A percentile compares a stretch with the other conserved stretches of the same genome.
Evolutionary conservation across 2,113 vertebrate species (phyloP).

Genomic region (Pyxicephalus adspersus): DNA sequence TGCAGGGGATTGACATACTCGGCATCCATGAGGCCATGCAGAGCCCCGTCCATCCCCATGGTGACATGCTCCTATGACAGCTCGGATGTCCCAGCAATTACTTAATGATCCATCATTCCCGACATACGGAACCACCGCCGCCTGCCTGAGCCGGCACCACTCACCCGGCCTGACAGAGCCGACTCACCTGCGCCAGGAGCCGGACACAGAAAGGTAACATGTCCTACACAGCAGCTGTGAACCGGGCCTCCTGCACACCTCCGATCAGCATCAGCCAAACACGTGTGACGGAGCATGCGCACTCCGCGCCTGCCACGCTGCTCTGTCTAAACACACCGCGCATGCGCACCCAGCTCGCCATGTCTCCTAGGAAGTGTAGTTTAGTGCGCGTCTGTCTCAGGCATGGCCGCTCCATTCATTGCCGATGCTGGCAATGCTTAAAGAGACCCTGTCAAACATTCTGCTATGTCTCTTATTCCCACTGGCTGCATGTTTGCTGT

Average conservation of each 20-base stretch:
- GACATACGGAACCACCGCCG: background rate
- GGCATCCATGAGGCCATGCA: too few species aligned
- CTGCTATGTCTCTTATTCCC: too few species aligned
- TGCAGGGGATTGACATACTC: too few species aligned
- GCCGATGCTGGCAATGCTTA: background rate
- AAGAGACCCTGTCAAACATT: background rate
- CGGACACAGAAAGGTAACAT: conserved; percentile 56
- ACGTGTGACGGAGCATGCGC: conserved; percentile 51
- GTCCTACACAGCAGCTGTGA: background rate
- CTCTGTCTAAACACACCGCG: background rate
- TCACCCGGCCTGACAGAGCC: background rate
- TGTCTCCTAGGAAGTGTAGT: conserved; percentile 55
- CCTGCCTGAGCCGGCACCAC: background rate
- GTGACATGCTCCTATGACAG: background rate
- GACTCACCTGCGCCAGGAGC: conserved; percentile 56
- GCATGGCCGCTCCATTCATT: background rate
- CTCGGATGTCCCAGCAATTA: background rate
- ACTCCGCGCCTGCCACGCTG: conserved; percentile 50
- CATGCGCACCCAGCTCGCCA: background rate
- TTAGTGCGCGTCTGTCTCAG: background rate
- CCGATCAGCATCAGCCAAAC: background rate
- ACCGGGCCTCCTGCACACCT: conserved; percentile 27
- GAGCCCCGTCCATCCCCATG: too few species aligned
- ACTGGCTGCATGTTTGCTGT: too few species aligned
- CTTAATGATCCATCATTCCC: background rate